phyloP scores from a whole-genome alignment of 1,140 invertebrate species.

The Bursaphelenchus mucronatus region DNA sequence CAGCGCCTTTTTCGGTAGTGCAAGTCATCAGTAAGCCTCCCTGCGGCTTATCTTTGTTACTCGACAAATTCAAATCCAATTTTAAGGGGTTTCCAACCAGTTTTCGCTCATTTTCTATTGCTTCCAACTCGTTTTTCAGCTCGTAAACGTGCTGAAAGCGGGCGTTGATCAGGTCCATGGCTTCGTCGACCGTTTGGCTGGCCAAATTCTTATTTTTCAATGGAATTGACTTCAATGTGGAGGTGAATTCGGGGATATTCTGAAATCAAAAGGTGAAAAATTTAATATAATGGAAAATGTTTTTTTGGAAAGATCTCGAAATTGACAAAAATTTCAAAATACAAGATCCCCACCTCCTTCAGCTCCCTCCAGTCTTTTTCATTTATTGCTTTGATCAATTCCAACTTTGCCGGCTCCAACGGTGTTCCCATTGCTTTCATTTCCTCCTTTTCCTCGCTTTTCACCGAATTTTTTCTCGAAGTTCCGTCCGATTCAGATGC shows the following conservation, averaged over 20 bases:
- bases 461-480: constrained; percentile 35
- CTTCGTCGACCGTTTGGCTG: constrained; percentile 1
- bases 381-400: constrained; percentile 9
- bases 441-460: constrained; percentile 22
- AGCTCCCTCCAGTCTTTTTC: constrained; percentile 12
- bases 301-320: no score
- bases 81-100: constrained; percentile 8
- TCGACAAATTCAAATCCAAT: constrained; percentile 12
- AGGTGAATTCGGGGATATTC: no score
- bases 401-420: constrained; percentile 11
- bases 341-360: constrained; percentile 11
- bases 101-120: constrained; percentile 14
- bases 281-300: no score
- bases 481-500: constrained; percentile 43
- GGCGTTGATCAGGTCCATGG: constrained; percentile 13
- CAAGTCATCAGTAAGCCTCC: constrained; percentile 27
- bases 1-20: constrained; percentile 28
- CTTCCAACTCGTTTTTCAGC: constrained; percentile 13
- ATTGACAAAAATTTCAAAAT: constrained; percentile 14
- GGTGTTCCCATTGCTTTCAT: constrained; percentile 14
- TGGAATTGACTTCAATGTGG: not conserved
- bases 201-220: constrained; percentile 1
- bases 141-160: constrained; percentile 17
- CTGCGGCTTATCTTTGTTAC: not conserved
- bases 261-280: no score